Conservation (phyloP, 2,113 vertebrate species). For the Chaetodon trifascialis region DNA sequence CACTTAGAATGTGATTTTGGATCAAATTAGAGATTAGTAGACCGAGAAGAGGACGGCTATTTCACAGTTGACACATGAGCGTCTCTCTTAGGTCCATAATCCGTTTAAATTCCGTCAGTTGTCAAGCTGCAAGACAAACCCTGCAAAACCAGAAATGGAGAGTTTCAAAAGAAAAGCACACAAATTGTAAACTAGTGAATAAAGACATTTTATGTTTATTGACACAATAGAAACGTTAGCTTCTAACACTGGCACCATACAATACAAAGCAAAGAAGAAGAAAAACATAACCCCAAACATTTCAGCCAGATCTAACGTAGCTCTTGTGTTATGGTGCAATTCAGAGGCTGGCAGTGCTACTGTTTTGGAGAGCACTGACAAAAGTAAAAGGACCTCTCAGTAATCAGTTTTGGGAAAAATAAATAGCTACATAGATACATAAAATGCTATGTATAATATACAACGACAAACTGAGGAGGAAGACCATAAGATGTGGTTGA, state of each 20-base stretch:
- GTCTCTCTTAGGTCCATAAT: slow-evolving; percentile 12
- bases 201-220: no score
- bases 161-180: slow-evolving; percentile 34
- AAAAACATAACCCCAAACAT: not conserved
- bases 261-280: not conserved
- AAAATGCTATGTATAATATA: no score
- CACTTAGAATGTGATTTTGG: not conserved
- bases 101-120: not conserved
- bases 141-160: not conserved
- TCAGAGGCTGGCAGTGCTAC: not conserved
- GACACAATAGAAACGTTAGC: no score
- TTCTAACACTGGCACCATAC: no score
- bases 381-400: no score
- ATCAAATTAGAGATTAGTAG: not conserved
- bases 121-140: not conserved
- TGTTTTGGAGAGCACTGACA: not conserved
- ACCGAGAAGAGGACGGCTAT: not conserved
- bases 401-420: no score
- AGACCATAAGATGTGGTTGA: not conserved
- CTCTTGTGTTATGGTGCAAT: not conserved
- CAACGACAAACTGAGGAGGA: not conserved
- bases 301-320: not conserved
- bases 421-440: no score
- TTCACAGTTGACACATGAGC: not conserved
- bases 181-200: no score